Percentiles rank a stretch among this genome's conserved stretches.
Conservation (phyloP, 2,113 vertebrate genomes). For the Tragelaphus strepsiceros region DNA sequence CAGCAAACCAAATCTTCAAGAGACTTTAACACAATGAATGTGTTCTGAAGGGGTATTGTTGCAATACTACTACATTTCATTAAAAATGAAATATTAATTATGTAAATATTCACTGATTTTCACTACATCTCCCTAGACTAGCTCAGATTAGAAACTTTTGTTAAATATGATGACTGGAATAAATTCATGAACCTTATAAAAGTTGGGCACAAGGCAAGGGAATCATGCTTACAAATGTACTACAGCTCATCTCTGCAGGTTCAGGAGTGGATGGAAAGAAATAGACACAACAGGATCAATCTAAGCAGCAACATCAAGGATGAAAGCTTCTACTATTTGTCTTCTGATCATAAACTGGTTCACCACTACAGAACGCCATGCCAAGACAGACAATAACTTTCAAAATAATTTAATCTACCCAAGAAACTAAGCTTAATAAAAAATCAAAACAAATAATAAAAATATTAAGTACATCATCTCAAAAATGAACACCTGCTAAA, state of each 20-base stretch:
- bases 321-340: not conserved
- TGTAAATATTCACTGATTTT: not conserved
- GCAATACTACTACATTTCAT: not conserved
- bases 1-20: not conserved
- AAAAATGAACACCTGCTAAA: constrained; percentile 15
- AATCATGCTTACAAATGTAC: not conserved
- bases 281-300: not conserved
- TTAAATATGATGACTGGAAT: not conserved
- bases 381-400: not conserved
- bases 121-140: not conserved
- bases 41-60: not conserved
- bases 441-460: not conserved
- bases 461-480: not conserved
- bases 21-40: not conserved
- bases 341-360: not conserved
- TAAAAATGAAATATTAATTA: not conserved
- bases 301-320: not conserved
- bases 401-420: not conserved
- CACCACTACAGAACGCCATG: not conserved
- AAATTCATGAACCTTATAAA: not conserved
- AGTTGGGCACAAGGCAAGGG: not conserved
- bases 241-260: not conserved
- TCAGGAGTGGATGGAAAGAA: not conserved
- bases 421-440: constrained; percentile 15
- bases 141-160: not conserved